These are phyloP conservation scores for Danio choprae DNA, from an alignment of 2,797 vertebrate species.

Conservation along the genomic window DNA sequence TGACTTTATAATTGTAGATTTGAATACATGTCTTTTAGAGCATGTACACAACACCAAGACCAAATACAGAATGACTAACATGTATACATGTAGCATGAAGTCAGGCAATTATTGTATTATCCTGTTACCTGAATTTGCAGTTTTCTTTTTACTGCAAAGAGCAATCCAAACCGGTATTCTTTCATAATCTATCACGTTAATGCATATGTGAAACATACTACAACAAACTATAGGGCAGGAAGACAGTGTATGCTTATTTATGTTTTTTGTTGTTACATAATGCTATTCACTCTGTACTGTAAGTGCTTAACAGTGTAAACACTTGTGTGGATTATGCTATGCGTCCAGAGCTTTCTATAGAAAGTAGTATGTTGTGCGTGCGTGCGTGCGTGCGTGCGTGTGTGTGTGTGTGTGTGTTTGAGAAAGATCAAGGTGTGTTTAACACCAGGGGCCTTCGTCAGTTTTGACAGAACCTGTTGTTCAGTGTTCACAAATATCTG, in stretches of 20 bases:
- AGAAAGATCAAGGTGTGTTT: background rate
- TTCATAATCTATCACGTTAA: background rate
- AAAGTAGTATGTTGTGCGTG: background rate
- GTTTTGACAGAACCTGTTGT: slow-evolving; percentile 30
- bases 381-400: too few relatives aligned
- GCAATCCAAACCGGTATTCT: background rate
- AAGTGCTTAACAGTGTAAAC: background rate
- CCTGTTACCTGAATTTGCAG: background rate
- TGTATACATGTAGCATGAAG: background rate
- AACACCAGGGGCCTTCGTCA: background rate
- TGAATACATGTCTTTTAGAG: background rate
- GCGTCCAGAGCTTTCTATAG: background rate
- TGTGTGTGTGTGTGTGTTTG: too few relatives aligned
- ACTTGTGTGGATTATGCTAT: background rate
- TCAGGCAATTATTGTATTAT: background rate
- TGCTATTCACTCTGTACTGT: background rate
- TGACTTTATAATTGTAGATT: background rate
- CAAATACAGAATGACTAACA: background rate
- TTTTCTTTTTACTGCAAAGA: background rate
- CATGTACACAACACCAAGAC: background rate
- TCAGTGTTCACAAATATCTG: background rate
- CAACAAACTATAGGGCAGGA: background rate
- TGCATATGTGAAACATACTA: background rate
- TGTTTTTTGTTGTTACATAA: background rate
- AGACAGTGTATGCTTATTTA: background rate